phyloP scores from a whole-genome alignment of 2,113 vertebrate species.

The Lanius collurio region DNA sequence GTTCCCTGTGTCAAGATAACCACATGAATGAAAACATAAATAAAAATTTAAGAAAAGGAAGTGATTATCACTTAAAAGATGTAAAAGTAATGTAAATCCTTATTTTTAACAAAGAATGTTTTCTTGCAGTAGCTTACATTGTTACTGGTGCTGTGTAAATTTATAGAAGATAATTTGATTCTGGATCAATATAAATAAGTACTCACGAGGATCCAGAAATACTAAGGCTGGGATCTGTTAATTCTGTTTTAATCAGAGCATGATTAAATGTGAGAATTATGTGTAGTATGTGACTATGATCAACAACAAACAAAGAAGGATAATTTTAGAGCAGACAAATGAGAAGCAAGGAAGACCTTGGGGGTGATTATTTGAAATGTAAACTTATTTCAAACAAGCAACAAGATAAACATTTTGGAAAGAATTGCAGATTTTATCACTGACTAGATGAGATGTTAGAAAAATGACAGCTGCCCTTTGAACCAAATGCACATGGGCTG shows the following conservation, averaged over 20 bases:
- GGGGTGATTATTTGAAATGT: not conserved
- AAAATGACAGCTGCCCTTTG: not conserved
- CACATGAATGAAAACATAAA: not conserved
- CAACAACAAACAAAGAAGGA: not conserved
- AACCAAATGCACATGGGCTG: not conserved
- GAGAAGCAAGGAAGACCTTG: not conserved
- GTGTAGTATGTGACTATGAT: not conserved
- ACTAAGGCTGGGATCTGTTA: not conserved
- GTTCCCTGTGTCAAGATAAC: not conserved
- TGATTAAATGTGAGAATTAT: not conserved
- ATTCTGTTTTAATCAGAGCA: not conserved
- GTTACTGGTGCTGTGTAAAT: not conserved
- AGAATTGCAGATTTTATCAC: not conserved
- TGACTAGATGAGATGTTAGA: not conserved
- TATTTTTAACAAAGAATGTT: not conserved
- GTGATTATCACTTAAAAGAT: not conserved
- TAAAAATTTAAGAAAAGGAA: not conserved
- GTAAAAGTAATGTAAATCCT: not conserved
- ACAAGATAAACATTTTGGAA: not conserved
- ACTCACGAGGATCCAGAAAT: not conserved
- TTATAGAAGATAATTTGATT: not conserved
- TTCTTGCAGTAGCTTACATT: not conserved
- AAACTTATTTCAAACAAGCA: not conserved
- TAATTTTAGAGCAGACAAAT: not conserved
- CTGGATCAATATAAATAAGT: not conserved